phyloP scores from a whole-genome alignment of 2,113 vertebrate genomes.

The Sminthopsis crassicaudata region DNA sequence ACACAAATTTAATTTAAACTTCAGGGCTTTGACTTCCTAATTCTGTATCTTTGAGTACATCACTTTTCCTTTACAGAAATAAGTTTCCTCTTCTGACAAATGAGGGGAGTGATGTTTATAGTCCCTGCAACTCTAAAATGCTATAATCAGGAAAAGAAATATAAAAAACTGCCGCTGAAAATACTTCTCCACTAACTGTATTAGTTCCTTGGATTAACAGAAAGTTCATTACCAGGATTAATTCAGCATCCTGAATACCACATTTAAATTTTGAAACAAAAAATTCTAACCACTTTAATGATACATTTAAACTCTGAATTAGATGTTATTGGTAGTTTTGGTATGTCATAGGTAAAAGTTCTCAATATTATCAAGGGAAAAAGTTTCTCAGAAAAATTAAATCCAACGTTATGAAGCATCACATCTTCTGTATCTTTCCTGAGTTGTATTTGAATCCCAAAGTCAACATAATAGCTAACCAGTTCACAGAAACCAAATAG shows the following conservation, averaged over 20 bases:
- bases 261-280: neutral
- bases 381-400: neutral
- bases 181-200: neutral
- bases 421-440: neutral
- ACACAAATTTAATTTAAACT: neutral
- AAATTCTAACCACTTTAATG: too few relatives aligned
- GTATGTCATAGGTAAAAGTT: neutral
- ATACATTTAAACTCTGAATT: neutral
- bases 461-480: neutral
- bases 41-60: too few relatives aligned
- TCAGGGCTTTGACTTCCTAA: neutral
- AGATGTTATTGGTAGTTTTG: neutral
- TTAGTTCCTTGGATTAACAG: neutral
- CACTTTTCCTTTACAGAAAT: neutral
- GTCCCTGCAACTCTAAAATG: neutral
- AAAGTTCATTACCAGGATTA: neutral
- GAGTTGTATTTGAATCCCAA: neutral
- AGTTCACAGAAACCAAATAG: neutral
- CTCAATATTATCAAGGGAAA: neutral
- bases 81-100: neutral
- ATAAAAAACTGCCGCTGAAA: neutral
- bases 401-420: neutral
- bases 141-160: neutral
- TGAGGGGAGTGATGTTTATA: neutral
- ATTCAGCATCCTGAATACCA: fast-evolving